Evolutionary conservation across 1,140 invertebrate species (phyloP).

Genomic region (Cotesia glomerata): DNA sequence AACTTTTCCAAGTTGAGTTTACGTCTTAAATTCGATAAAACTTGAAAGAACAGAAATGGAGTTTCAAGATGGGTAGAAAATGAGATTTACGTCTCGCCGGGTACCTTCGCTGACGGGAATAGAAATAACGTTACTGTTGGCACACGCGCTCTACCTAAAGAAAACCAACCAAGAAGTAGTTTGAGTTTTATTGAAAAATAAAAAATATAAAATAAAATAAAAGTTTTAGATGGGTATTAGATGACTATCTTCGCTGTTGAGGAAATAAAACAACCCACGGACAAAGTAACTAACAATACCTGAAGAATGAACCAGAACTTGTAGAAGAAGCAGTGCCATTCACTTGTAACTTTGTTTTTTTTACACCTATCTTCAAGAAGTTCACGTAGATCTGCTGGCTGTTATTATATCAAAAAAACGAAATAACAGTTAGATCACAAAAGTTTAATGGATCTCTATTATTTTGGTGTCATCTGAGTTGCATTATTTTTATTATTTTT

Average conservation of each 20-base stretch:
- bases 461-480: not conserved
- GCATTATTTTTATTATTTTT: constrained; percentile 4
- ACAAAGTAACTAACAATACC: constrained; percentile 1
- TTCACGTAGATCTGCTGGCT: not conserved
- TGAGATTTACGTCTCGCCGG: constrained; percentile 26
- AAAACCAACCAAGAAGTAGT: constrained; percentile 4
- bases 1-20: constrained; percentile 2
- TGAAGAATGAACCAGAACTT: not conserved
- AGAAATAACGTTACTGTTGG: constrained; percentile 25
- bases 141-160: not conserved
- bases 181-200: constrained; percentile 1
- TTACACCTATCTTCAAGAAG: not conserved
- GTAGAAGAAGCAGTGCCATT: constrained; percentile 2
- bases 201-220: not conserved
- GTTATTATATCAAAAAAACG: not conserved
- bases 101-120: constrained; percentile 25
- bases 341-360: not conserved
- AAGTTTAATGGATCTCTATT: not conserved
- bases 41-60: not conserved
- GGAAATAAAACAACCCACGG: not conserved
- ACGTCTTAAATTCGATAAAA: constrained; percentile 11
- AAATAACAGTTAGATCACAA: not conserved
- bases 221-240: constrained; percentile 2
- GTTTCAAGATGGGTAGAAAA: constrained; percentile 23
- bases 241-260: not conserved